Conservation (phyloP, 2,888 invertebrate species). For the Nomada ferruginata region DNA sequence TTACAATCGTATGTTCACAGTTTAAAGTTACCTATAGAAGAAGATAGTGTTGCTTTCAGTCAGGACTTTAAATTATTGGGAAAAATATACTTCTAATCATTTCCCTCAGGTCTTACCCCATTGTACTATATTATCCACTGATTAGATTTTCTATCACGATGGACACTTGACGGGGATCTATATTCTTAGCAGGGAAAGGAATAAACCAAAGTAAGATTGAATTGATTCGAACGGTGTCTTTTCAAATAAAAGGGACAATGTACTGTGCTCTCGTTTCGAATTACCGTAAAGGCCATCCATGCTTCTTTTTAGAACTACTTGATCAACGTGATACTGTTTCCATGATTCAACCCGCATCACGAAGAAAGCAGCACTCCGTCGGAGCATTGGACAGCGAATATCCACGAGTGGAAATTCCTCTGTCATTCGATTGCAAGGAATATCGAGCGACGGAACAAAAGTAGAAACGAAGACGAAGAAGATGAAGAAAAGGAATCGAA, state of each 20-base stretch:
- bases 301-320: background rate
- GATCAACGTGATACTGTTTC: slow-evolving; percentile 2
- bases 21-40: too few species aligned
- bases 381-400: slow-evolving; percentile 16
- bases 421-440: slow-evolving; percentile 15
- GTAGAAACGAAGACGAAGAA: slow-evolving; percentile 11
- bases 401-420: slow-evolving; percentile 22
- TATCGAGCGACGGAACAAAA: slow-evolving; percentile 12
- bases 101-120: too few species aligned
- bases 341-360: background rate
- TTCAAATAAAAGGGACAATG: background rate
- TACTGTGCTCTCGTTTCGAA: background rate
- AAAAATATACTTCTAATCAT: too few species aligned
- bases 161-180: background rate
- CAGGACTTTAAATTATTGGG: too few species aligned
- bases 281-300: background rate
- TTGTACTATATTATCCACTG: too few species aligned
- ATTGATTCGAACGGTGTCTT: background rate
- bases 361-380: background rate
- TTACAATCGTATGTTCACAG: too few species aligned
- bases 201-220: too few species aligned
- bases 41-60: too few species aligned
- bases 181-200: background rate
- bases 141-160: background rate
- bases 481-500: background rate